Percentiles rank a stretch among this genome's conserved stretches.
phyloP scores from a whole-genome alignment of 2,888 invertebrate genomes.

The Drosophila picticornis region DNA sequence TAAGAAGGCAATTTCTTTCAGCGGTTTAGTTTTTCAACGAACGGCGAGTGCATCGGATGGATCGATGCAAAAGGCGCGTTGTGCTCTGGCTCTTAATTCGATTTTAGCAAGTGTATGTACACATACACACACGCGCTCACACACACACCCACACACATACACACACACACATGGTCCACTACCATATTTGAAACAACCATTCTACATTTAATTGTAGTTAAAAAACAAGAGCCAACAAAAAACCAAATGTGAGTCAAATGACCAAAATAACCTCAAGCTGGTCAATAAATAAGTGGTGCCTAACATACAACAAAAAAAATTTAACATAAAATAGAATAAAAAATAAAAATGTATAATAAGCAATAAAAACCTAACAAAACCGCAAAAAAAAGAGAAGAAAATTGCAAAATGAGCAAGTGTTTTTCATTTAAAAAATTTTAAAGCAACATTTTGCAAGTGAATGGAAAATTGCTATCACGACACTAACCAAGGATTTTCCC shows the following conservation, averaged over 20 bases:
- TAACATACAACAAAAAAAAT: neutral
- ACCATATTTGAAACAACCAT: conserved; percentile 25
- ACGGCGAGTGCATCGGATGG: conserved; percentile 84
- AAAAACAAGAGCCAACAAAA: neutral
- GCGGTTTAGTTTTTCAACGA: conserved; percentile 81
- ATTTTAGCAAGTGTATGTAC: conserved; percentile 59
- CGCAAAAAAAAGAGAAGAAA: neutral
- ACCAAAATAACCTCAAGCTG: neutral
- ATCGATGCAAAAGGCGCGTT: conserved; percentile 82
- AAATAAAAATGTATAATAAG: neutral
- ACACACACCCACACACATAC: conserved; percentile 17
- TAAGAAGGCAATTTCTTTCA: conserved; percentile 74
- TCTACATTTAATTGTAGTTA: conserved; percentile 27
- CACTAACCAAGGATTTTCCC: conserved; percentile 82
- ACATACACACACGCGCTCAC: conserved; percentile 8
- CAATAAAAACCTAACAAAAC: neutral
- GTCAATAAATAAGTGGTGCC: conserved; percentile 3
- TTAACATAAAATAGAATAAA: neutral
- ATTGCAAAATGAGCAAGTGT: neutral
- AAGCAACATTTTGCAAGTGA: conserved; percentile 36
- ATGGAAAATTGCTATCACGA: conserved; percentile 66
- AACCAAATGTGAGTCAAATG: conserved; percentile 15
- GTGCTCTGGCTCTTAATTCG: conserved; percentile 42
- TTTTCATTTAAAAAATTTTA: conserved; percentile 13
- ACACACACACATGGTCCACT: conserved; percentile 2